Percentiles rank a stretch among this genome's conserved stretches.
These are phyloP conservation scores for Hirudo medicinalis DNA, from an alignment of 1,140 invertebrate species.

Conservation along the genomic window DNA sequence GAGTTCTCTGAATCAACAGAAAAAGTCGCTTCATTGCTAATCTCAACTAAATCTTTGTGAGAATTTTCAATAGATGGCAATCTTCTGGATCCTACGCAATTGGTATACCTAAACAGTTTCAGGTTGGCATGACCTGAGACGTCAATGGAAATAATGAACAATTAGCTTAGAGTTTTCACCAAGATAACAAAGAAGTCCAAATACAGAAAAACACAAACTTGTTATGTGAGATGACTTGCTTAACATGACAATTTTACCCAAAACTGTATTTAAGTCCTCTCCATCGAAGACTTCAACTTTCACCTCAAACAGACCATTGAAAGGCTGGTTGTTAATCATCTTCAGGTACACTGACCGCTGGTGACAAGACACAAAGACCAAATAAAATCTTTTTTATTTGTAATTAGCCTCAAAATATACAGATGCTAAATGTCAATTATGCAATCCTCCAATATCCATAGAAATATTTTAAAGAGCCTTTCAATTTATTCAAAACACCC, in stretches of 20 bases:
- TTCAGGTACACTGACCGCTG: not conserved
- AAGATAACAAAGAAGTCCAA: too few species aligned
- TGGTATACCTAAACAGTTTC: not conserved
- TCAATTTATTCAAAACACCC: too few species aligned
- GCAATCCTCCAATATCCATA: too few species aligned
- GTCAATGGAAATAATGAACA: too few species aligned
- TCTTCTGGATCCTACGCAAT: not conserved
- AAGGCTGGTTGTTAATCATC: conserved; percentile 11
- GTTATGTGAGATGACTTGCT: too few species aligned
- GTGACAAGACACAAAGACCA: not conserved
- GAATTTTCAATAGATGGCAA: not conserved
- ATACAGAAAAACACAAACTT: too few species aligned
- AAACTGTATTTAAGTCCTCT: not conserved
- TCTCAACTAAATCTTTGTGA: not conserved
- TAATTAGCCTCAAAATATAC: too few species aligned
- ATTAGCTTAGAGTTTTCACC: too few species aligned
- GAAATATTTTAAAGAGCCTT: too few species aligned
- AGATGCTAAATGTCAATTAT: too few species aligned
- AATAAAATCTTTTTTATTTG: too few species aligned
- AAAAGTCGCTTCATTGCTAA: not conserved
- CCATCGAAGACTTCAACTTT: not conserved
- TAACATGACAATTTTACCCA: too few species aligned
- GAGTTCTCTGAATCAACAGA: not conserved
- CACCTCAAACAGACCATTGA: conserved; percentile 7
- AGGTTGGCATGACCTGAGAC: not conserved